Base-by-base conservation (phyloP, 1,140 invertebrate species). In the Drosophila pruinosa region DNA sequence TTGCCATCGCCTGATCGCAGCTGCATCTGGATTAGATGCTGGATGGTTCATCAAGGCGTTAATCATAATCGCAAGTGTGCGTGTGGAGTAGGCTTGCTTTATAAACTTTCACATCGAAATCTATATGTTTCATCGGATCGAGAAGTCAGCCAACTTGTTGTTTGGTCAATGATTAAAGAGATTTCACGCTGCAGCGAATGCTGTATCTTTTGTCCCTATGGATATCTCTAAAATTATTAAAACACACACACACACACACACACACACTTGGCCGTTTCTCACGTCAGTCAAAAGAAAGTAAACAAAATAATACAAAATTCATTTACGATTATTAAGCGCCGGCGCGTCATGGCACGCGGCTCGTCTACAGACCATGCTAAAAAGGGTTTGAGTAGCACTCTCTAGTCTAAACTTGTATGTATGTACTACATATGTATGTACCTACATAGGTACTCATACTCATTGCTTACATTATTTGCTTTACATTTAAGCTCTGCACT, bases 21-120 rank as follows among this genome's bases (percentile, higher is more conserved):
- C 81, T 86, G 76, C 72, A 85, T 70, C 72, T 80, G 63, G 81
- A 86, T 83, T 69, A 80, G 76, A 78, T 77, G 50, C 34, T 72
- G 52, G 39, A 36, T 52, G 57, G 73, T 59, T 59, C 71, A 83
- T 75, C 75, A 61, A 63, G 73, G 59, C 65, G 72, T 79, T 85
- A 77, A 85, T 83, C 63, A 79, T 79, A 83, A 83, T 68, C 61
- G 75, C 39, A 8, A 10, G 39, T 64, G 22, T 12, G 31, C 59
- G 24, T 41, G 38, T 8, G 15, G 17, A 26, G 39, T 85, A 86
- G 81, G 77, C 81, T 64, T 79, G 77, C 62, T 64, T 53, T 62
- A n/a, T 73, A 86, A 86, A 85, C 81, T 85, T 85, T 85, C 81
- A 76, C 81, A 63, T 72, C 57, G 81, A 77, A 86, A 86, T 85